A percentile compares a stretch with the other conserved stretches of the same genome.
phyloP scores from a whole-genome alignment of 2,113 vertebrate genomes.

The Elephas maximus region DNA sequence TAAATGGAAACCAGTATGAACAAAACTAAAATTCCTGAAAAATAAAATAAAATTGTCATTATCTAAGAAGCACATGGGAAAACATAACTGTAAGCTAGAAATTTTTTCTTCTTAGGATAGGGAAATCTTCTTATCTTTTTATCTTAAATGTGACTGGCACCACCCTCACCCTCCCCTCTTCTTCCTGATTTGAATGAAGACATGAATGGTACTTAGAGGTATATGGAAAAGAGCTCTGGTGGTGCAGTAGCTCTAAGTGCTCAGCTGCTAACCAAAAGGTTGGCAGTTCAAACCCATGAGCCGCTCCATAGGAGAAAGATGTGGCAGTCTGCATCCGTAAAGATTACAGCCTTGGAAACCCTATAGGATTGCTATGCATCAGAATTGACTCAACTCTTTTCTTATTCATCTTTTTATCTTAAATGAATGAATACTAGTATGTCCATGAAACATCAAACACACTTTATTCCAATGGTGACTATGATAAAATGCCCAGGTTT shows the following conservation, averaged over 20 bases:
- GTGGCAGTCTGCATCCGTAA: too few relatives aligned
- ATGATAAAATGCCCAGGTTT: constrained; percentile 26
- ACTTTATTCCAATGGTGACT: neutral
- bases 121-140: constrained; percentile 9
- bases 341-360: too few relatives aligned
- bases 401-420: neutral
- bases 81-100: neutral
- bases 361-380: too few relatives aligned
- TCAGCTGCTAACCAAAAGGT: too few relatives aligned
- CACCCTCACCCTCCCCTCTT: neutral
- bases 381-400: too few relatives aligned
- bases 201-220: neutral
- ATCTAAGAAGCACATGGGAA: constrained; percentile 13
- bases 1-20: constrained; percentile 30
- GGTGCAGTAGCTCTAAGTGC: too few relatives aligned
- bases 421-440: constrained; percentile 38
- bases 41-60: neutral
- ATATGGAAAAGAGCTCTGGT: neutral
- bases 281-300: too few relatives aligned
- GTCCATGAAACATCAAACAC: constrained; percentile 29
- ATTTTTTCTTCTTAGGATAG: constrained; percentile 35
- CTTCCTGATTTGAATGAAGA: constrained; percentile 59
- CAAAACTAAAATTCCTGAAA: neutral
- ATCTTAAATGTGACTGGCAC: neutral
- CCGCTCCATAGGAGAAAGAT: too few relatives aligned